Evolutionary conservation across 2,888 invertebrate genomes (phyloP).

Genomic region (Cancer borealis): DNA sequence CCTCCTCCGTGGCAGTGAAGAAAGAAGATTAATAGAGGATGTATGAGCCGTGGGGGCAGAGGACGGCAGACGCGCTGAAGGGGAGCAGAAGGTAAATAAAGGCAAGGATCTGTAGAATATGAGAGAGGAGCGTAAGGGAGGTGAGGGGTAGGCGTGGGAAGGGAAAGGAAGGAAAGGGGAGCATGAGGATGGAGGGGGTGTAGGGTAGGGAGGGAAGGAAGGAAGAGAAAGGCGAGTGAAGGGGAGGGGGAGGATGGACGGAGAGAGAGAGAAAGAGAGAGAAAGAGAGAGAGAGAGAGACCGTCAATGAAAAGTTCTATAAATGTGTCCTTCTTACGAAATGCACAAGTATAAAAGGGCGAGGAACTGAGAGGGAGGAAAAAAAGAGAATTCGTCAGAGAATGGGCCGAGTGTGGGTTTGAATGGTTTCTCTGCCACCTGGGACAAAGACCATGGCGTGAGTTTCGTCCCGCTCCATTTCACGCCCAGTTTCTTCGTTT

Average conservation of each 20-base stretch:
- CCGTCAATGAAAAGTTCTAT: conserved; percentile 69
- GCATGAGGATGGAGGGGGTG: neutral
- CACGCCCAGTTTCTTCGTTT: conserved; percentile 56
- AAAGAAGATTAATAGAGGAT: conserved; percentile 66
- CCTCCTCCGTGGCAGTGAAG: conserved; percentile 39
- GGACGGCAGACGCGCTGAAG: neutral
- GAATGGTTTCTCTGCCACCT: conserved; percentile 71
- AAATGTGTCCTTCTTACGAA: conserved; percentile 74
- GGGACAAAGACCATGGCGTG: conserved; percentile 62
- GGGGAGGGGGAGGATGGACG: neutral
- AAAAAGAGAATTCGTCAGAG: conserved; percentile 53
- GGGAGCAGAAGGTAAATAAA: conserved; percentile 12
- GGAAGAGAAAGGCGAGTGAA: conserved; percentile 8
- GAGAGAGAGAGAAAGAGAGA: neutral
- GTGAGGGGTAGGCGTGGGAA: neutral
- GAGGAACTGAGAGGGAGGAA: conserved; percentile 61
- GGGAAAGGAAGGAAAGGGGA: conserved; percentile 12
- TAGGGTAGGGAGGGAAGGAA: conserved; percentile 11
- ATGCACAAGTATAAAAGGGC: conserved; percentile 73
- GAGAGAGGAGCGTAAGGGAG: conserved; percentile 10
- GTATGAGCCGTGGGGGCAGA: conserved; percentile 47
- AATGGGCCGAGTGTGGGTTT: conserved; percentile 59
- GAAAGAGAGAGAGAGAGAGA: neutral
- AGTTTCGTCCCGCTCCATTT: conserved; percentile 67
- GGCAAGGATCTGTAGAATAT: conserved; percentile 14